Conservation (phyloP, 2,113 vertebrate species). For the Rhizomys pruinosus region DNA sequence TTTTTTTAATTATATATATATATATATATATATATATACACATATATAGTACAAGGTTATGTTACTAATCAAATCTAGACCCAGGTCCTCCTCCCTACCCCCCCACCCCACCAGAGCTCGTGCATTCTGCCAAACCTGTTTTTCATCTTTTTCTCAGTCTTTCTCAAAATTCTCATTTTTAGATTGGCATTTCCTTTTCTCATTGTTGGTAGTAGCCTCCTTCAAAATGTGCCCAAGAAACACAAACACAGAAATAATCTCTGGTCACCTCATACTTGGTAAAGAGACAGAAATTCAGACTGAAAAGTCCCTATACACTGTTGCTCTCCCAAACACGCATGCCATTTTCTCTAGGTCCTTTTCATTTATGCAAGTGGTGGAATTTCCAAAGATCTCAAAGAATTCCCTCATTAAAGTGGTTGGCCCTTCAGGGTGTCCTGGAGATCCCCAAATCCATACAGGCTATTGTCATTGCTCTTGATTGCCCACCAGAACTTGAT, state of each 20-base stretch:
- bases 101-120: too few relatives aligned
- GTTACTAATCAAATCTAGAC: too few relatives aligned
- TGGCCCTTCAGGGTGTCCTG: neutral
- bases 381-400: slow-evolving; percentile 37
- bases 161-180: too few relatives aligned
- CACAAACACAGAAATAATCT: slow-evolving; percentile 24
- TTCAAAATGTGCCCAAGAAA: neutral
- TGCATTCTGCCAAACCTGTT: too few relatives aligned
- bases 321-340: neutral
- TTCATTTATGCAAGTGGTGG: neutral
- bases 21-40: too few relatives aligned
- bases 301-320: neutral
- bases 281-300: neutral
- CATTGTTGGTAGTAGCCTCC: neutral
- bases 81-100: too few relatives aligned
- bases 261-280: neutral
- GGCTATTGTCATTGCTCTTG: neutral
- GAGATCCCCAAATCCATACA: neutral
- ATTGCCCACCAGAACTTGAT: neutral
- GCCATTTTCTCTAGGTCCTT: slow-evolving; percentile 15
- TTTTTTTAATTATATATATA: too few relatives aligned
- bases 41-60: too few relatives aligned
- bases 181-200: neutral
- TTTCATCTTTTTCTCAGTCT: too few relatives aligned
- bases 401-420: neutral